phyloP scores from a whole-genome alignment of 1,140 invertebrate species.

The Globodera rostochiensis region DNA sequence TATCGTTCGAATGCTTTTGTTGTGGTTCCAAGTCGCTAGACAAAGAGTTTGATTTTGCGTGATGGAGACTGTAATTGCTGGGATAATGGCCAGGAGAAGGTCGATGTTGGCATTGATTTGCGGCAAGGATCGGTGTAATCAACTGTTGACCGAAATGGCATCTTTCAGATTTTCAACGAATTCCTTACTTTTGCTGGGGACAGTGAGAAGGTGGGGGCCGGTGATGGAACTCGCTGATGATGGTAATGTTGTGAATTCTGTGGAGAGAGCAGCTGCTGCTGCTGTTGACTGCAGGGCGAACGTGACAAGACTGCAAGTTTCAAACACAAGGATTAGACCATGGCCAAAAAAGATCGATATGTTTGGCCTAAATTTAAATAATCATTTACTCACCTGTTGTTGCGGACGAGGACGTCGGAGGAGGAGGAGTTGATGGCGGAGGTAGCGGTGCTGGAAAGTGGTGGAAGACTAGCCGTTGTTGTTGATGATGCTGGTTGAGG shows the following conservation, averaged over 20 bases:
- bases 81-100: background rate
- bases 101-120: background rate
- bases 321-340: too few species aligned
- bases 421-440: constrained; percentile 5
- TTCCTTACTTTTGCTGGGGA: constrained; percentile 19
- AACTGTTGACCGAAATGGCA: background rate
- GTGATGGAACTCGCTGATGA: constrained; percentile 39
- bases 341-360: too few species aligned
- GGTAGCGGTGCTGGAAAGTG: constrained; percentile 12
- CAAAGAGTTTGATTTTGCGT: constrained; percentile 9
- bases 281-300: constrained; percentile 16
- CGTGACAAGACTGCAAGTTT: background rate
- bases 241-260: background rate
- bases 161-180: constrained; percentile 4
- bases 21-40: background rate
- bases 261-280: constrained; percentile 7
- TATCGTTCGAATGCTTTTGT: background rate
- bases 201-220: constrained; percentile 32
- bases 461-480: background rate
- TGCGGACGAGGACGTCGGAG: background rate
- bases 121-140: background rate
- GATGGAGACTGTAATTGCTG: background rate
- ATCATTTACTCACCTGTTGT: too few species aligned
- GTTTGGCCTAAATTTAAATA: too few species aligned
- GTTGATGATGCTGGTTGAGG: background rate